A percentile compares a stretch with the other conserved stretches of the same genome.
phyloP scores from a whole-genome alignment of 2,797 vertebrate genomes.

The Rhinoraja longicauda region DNA sequence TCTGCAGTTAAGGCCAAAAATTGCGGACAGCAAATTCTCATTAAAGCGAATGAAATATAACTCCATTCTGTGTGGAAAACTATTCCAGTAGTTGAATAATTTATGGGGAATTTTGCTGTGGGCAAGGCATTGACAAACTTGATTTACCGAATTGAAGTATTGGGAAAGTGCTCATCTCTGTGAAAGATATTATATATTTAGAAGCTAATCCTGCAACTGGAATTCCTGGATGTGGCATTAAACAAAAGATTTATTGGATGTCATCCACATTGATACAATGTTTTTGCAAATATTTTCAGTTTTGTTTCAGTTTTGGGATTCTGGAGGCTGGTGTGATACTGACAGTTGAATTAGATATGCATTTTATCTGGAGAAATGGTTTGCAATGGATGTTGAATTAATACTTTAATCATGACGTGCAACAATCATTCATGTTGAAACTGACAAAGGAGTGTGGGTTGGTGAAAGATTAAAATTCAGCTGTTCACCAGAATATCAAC shows the following conservation, averaged over 20 bases:
- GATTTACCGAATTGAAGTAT: neutral
- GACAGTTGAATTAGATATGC: neutral
- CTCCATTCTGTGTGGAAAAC: neutral
- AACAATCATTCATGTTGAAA: no score
- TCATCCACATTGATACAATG: neutral
- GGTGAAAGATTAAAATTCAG: neutral
- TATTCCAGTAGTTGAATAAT: conserved; percentile 15
- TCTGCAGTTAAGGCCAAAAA: neutral
- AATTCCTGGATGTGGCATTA: neutral
- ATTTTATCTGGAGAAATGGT: neutral
- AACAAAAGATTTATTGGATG: neutral
- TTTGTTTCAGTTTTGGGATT: neutral
- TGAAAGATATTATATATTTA: neutral
- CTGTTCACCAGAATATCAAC: neutral
- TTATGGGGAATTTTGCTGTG: conserved; percentile 10
- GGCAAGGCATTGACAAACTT: conserved; percentile 9
- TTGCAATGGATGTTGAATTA: neutral
- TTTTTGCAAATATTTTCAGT: neutral
- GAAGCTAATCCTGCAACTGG: neutral
- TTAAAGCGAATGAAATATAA: neutral
- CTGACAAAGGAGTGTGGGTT: no score
- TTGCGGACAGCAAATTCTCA: neutral
- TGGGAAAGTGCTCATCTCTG: neutral
- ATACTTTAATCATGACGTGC: neutral
- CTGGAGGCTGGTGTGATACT: neutral